Percentiles rank a stretch among this genome's conserved stretches.
Conservation (phyloP, 1,140 invertebrate species). For the Ceratina calcarata region DNA sequence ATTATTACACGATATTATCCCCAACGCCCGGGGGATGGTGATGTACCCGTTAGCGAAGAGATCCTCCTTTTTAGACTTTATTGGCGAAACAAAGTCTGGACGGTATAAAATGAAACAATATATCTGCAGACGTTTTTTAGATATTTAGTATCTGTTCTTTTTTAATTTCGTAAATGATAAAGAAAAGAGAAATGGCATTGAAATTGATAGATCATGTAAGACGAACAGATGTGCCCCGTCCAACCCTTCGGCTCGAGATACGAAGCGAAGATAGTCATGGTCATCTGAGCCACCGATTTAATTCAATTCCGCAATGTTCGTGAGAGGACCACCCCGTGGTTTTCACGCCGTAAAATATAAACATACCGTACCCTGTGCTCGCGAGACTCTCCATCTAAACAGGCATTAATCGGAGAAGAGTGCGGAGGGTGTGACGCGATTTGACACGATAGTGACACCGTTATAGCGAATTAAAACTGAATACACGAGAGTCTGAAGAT, state of each 20-base stretch:
- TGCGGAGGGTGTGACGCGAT: slow-evolving; percentile 33
- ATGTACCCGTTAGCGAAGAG: neutral
- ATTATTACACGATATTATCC: slow-evolving; percentile 70
- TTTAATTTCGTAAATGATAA: neutral
- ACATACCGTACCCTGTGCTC: neutral
- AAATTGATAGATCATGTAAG: slow-evolving; percentile 26
- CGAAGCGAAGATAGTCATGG: slow-evolving; percentile 59
- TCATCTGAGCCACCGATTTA: slow-evolving; percentile 43
- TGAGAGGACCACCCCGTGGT: slow-evolving; percentile 46
- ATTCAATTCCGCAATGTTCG: slow-evolving; percentile 55
- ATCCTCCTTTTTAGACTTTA: neutral
- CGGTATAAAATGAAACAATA: neutral
- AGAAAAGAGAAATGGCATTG: neutral
- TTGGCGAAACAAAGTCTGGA: neutral
- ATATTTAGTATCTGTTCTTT: slow-evolving; percentile 1
- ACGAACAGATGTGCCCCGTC: slow-evolving; percentile 27
- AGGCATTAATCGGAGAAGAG: slow-evolving; percentile 26
- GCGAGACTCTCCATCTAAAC: slow-evolving; percentile 34
- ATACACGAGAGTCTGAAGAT: neutral
- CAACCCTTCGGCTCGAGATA: slow-evolving; percentile 34
- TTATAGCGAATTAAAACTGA: slow-evolving; percentile 29
- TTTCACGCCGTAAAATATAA: slow-evolving; percentile 33
- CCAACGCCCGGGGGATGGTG: slow-evolving; percentile 27
- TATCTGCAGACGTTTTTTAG: neutral
- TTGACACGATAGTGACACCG: slow-evolving; percentile 33